phyloP scores from a whole-genome alignment of 1,140 invertebrate species.

The Octopus sinensis region DNA sequence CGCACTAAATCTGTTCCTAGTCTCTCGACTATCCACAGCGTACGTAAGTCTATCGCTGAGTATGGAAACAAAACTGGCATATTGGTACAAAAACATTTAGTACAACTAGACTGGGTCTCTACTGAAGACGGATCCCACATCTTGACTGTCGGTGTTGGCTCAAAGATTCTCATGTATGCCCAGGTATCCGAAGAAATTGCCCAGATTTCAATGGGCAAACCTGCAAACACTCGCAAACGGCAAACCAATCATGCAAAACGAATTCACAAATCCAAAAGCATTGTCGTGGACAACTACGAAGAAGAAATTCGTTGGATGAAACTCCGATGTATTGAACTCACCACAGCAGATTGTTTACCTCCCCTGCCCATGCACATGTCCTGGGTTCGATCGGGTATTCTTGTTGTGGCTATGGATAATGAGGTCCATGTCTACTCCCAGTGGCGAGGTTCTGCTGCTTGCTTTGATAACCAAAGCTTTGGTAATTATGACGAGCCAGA shows the following conservation, averaged over 20 bases:
- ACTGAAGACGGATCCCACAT: slow-evolving; percentile 98
- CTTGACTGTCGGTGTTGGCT: slow-evolving; percentile 91
- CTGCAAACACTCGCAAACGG: background rate
- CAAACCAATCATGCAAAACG: slow-evolving; percentile 21
- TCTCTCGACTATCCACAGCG: slow-evolving; percentile 84
- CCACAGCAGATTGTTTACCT: slow-evolving; percentile 90
- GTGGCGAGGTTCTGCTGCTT: slow-evolving; percentile 64
- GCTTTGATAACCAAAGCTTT: slow-evolving; percentile 27
- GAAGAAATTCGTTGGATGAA: slow-evolving; percentile 83
- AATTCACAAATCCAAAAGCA: slow-evolving; percentile 51
- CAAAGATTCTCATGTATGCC: slow-evolving; percentile 67
- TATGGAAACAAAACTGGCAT: slow-evolving; percentile 59
- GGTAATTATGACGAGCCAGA: slow-evolving; percentile 61
- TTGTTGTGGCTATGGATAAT: slow-evolving; percentile 98
- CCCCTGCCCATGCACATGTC: slow-evolving; percentile 97
- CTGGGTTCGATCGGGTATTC: slow-evolving; percentile 95
- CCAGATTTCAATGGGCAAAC: slow-evolving; percentile 38
- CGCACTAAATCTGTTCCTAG: slow-evolving; percentile 84
- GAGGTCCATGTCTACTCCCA: slow-evolving; percentile 99
- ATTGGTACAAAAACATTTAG: slow-evolving; percentile 61
- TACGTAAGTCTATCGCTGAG: slow-evolving; percentile 84
- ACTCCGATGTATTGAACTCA: slow-evolving; percentile 82
- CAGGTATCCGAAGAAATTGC: slow-evolving; percentile 58
- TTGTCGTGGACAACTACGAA: slow-evolving; percentile 45
- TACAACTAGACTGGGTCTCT: slow-evolving; percentile 97